Base-by-base conservation (phyloP, 2,113 vertebrate species). In the Labeo catla region DNA sequence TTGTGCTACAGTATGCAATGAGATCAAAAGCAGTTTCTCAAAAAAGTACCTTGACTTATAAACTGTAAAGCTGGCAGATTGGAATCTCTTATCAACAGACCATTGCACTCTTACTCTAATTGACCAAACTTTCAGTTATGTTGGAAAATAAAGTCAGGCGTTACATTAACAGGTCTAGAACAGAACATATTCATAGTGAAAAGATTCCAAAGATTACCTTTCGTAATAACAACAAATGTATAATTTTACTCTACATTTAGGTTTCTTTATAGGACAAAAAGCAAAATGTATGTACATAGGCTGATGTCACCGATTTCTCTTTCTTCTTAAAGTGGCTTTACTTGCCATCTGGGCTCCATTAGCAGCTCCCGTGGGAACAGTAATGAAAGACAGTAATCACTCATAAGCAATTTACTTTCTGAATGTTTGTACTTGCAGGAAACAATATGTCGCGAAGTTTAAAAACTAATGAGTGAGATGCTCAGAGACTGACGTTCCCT, bases 351-450 rank as follows among this genome's bases (percentile, higher is more conserved):
- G 88, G 86, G 83, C 84, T 86, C 79, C 85, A 82, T 89, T 88
- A 88, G 65, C 72, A 82, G 66, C 68, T 80, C 88, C 83, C 83
- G 73, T 70, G 92, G 90, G 91, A 88, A 90, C 52, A 86, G 85
- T 88, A 59, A 79, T 92, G 88, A 93, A 93, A 85, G 86, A 90
- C 87, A 92, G 89, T 90, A 93, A 93, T 94, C 89, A 92, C 88
- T 88, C 86, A 86, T 83, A 76, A 79, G 83, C 78, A 84, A 88
- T 86, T 90, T 88, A 86, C 82, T 79, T 87, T 85, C 96, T 95
- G 96, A 96, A 96, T 96, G 96, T 96, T 97, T 97, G 91, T 90
- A 88, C 82, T 81, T n/a, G 61, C 54, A 87, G 86, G 86, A 76
- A 87, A 87, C 79, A 87, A 87, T 87, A 87, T 87, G 76, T 72